Conservation (phyloP, 2,113 vertebrate species). For the Bubo scandiacus region DNA sequence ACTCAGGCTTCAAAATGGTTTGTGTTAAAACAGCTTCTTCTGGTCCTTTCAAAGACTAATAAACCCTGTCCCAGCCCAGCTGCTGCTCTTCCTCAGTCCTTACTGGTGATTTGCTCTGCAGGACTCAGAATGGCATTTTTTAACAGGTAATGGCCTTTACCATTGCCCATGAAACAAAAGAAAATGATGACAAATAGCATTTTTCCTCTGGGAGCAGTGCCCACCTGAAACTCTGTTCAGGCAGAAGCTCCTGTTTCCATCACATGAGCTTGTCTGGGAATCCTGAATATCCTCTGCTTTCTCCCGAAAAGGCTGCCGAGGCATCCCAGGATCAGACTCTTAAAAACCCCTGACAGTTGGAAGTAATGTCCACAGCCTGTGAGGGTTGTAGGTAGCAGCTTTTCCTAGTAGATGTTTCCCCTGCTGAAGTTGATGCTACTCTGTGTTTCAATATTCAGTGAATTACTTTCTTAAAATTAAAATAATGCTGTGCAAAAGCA, state of each 20-base stretch:
- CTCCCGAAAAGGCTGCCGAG: not conserved
- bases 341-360: not conserved
- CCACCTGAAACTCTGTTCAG: not conserved
- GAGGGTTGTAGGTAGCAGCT: not conserved
- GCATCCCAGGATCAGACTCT: not conserved
- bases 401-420: not conserved
- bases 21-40: not conserved
- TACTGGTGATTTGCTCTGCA: not conserved
- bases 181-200: not conserved
- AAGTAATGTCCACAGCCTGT: not conserved
- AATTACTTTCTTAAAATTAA: not conserved
- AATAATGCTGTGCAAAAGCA: not conserved
- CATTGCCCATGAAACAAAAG: not conserved
- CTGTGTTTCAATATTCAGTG: not conserved
- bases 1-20: not conserved
- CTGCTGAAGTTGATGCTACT: not conserved
- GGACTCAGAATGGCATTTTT: not conserved
- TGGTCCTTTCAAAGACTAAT: not conserved
- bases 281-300: not conserved
- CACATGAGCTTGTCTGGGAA: not conserved
- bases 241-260: not conserved
- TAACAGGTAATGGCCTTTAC: not conserved
- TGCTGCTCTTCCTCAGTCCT: not conserved
- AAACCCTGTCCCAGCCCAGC: not conserved
- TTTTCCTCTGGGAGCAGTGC: not conserved